Conservation (phyloP, 2,113 vertebrate genomes). For the Etheostoma spectabile region DNA sequence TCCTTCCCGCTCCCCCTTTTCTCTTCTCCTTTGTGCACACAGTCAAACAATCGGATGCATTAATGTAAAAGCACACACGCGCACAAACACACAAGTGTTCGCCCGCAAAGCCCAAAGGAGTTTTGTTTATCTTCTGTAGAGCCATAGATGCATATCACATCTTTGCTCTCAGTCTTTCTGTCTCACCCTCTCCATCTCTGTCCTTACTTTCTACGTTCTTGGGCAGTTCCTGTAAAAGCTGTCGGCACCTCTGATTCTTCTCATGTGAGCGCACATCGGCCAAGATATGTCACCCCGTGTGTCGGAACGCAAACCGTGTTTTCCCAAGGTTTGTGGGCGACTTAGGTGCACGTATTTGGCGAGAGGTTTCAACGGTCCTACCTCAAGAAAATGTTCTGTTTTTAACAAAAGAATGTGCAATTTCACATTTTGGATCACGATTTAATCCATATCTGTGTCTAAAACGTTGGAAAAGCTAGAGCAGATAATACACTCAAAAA, state of each 20-base stretch:
- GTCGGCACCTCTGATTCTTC: conserved; percentile 24
- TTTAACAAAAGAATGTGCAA: too few species aligned
- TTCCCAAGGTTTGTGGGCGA: too few species aligned
- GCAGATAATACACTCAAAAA: too few species aligned
- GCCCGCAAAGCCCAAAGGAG: conserved; percentile 48
- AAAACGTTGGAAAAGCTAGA: too few species aligned
- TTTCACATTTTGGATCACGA: too few species aligned
- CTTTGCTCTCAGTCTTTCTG: conserved; percentile 25
- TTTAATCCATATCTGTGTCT: too few species aligned
- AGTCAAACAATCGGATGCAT: conserved; percentile 62
- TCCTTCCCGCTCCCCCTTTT: neutral
- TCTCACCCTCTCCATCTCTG: neutral
- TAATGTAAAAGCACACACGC: conserved; percentile 62
- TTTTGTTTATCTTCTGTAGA: conserved; percentile 62
- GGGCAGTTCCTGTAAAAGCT: conserved; percentile 24
- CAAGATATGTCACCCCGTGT: conserved; percentile 19
- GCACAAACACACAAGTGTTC: conserved; percentile 17
- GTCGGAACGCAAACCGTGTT: neutral
- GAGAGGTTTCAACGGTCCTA: too few species aligned
- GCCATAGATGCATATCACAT: conserved; percentile 29
- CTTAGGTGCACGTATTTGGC: too few species aligned
- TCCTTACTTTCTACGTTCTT: neutral
- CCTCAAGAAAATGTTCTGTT: too few species aligned
- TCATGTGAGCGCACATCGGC: conserved; percentile 4
- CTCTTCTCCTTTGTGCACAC: conserved; percentile 36